phyloP scores from a whole-genome alignment of 2,113 vertebrate species.

The Phyllopteryx taeniolatus region DNA sequence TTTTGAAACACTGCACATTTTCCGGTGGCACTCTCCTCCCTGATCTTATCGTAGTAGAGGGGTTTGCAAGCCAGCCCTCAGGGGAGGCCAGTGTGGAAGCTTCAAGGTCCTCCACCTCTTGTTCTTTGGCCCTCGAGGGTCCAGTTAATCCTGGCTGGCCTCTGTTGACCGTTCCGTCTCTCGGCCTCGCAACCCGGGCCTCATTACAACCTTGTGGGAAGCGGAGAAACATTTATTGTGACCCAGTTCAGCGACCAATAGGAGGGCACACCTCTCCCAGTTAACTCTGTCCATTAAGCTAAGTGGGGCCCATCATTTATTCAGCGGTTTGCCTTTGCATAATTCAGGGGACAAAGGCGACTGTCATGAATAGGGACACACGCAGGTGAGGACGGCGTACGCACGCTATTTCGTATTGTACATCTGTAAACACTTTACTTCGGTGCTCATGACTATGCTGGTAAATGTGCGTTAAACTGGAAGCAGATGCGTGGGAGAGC shows the following conservation, averaged over 20 bases:
- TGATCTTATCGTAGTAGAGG: too few relatives aligned
- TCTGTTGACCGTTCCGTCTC: constrained; percentile 28
- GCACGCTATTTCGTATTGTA: constrained; percentile 18
- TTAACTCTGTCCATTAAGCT: constrained; percentile 72
- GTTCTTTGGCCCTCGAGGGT: constrained; percentile 37
- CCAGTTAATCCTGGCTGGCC: constrained; percentile 62
- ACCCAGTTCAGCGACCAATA: constrained; percentile 45
- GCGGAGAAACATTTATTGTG: constrained; percentile 35
- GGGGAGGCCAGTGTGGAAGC: constrained; percentile 45
- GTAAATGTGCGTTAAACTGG: not conserved
- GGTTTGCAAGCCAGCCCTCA: constrained; percentile 31
- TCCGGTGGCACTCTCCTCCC: too few relatives aligned
- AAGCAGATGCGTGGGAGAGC: constrained; percentile 8
- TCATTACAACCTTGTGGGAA: constrained; percentile 48
- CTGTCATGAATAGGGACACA: constrained; percentile 49
- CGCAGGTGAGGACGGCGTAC: constrained; percentile 39
- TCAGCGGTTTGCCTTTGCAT: constrained; percentile 53
- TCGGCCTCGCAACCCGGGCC: constrained; percentile 32
- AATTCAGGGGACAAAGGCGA: constrained; percentile 56
- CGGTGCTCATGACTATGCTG: not conserved
- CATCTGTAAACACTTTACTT: not conserved
- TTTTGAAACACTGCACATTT: not conserved
- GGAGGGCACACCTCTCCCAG: constrained; percentile 41
- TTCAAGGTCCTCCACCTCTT: constrained; percentile 25
- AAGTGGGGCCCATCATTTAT: constrained; percentile 69